Evolutionary conservation across 2,797 vertebrate species (phyloP).

Genomic region (Amblyopsis hoosieri): DNA sequence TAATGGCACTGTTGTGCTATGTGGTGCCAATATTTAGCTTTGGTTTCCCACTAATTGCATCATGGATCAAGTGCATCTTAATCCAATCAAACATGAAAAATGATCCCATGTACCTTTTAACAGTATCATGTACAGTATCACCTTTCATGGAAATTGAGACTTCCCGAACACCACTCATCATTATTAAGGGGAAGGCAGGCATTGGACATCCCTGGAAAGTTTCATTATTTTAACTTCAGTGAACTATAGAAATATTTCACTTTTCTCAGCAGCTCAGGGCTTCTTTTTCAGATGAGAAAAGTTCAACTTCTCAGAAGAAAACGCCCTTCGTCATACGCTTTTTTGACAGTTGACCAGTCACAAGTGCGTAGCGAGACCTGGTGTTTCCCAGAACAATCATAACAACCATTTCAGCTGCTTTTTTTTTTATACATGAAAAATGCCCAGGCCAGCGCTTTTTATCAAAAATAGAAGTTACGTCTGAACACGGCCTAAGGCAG

Average conservation of each 20-base stretch:
- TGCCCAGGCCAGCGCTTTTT: too few species aligned
- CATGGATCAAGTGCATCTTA: conserved; percentile 48
- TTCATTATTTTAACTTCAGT: conserved; percentile 1
- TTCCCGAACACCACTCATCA: conserved; percentile 23
- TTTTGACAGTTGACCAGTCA: too few species aligned
- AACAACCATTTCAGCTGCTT: too few species aligned
- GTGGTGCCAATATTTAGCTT: conserved; percentile 51
- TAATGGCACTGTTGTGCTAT: conserved; percentile 4
- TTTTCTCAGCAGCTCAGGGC: too few species aligned
- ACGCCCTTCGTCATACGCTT: too few species aligned
- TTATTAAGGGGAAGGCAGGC: conserved; percentile 17
- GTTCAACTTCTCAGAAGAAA: too few species aligned
- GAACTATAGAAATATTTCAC: too few species aligned
- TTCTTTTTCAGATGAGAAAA: too few species aligned
- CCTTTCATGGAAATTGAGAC: conserved; percentile 64
- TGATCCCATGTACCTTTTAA: conserved; percentile 30
- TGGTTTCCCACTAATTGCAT: conserved; percentile 57
- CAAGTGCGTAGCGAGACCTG: too few species aligned
- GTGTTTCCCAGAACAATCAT: too few species aligned
- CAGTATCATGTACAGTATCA: conserved; percentile 43
- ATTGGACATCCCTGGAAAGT: conserved; percentile 20
- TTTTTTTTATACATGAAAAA: too few species aligned
- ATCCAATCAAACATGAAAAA: conserved; percentile 29
- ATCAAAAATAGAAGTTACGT: too few species aligned
- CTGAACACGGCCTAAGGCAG: conserved; percentile 6